A percentile compares a stretch with the other conserved stretches of the same genome.
Evolutionary conservation across 1,140 invertebrate species (phyloP).

Genomic region (Zaprionus vittiger): DNA sequence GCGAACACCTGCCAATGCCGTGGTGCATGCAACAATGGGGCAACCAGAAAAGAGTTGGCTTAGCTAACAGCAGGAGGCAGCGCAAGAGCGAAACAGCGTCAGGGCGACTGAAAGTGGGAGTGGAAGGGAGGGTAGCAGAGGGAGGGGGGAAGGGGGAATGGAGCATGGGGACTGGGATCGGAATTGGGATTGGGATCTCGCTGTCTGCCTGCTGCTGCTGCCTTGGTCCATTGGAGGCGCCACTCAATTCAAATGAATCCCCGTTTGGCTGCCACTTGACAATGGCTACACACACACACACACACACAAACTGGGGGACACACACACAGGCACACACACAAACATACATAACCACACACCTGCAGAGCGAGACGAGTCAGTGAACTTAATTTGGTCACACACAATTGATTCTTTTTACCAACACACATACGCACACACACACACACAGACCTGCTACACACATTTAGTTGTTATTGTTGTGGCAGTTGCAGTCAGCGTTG

Average conservation of each 20-base stretch:
- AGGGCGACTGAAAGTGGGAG: neutral
- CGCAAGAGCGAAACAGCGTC: slow-evolving; percentile 2
- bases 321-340: neutral
- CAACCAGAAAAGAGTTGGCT: slow-evolving; percentile 19
- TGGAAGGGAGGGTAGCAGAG: neutral
- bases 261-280: slow-evolving; percentile 78
- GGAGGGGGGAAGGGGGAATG: neutral
- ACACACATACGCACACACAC: slow-evolving; percentile 44
- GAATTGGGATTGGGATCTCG: slow-evolving; percentile 15
- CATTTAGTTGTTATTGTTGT: slow-evolving; percentile 57
- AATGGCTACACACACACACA: slow-evolving; percentile 54
- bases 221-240: slow-evolving; percentile 49
- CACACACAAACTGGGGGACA: slow-evolving; percentile 16
- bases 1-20: slow-evolving; percentile 23
- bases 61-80: slow-evolving; percentile 5
- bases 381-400: slow-evolving; percentile 81
- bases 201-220: slow-evolving; percentile 28
- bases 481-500: neutral
- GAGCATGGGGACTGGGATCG: neutral
- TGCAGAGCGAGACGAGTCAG: slow-evolving; percentile 50
- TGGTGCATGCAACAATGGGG: slow-evolving; percentile 25
- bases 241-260: slow-evolving; percentile 78
- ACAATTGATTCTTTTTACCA: slow-evolving; percentile 80
- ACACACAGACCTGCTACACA: slow-evolving; percentile 7
- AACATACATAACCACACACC: neutral